Evolutionary conservation across 2,888 invertebrate species (phyloP), one percentile per base, ranked within the genome.

Genomic region (Caenorhabditis macrosperma): DNA sequence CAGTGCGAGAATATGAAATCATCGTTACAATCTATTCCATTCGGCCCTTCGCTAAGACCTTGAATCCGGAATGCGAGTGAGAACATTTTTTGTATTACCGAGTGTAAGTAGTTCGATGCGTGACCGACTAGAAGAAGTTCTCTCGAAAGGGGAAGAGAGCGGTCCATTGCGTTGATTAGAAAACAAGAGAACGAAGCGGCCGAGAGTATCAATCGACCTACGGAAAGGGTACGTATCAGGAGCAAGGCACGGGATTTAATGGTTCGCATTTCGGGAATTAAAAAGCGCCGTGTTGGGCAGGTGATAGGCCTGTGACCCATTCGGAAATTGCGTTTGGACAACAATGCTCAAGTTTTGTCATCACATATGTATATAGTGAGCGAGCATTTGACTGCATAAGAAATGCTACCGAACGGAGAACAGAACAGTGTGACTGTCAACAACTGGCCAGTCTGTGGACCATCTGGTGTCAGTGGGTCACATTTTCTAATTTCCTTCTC

Each of bases 91-190:
- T 64, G 63, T 55, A 64, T 46, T 60, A 30, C 15, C 50, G 35
- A 54, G 44, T 22, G 20, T 55, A 35, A 52, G 57, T 72, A 64
- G 72, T 63, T 63, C 55, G 55, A 20, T 63, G 4, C 33, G 33
- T 33, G 57, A 55, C 22, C 44, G 28, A 22, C 71, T 44, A 71
- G 44, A 55, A 61, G 52, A 61, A 61, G 48, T 17, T 44, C 33
- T 17, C 44, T 46, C 20, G 55, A 24, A 55, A 24, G n/a, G n/a
- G n/a, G n/a, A 54, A 55, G 15, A 46, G 28, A 6, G 22, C 2
- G 10, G 54, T 61, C 72, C 72, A 72, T 72, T 72, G 63, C 33
- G 72, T 63, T 72, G 72, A 72, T 72, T 72, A 59, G 74, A 59
- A 57, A 46, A 17, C 12, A 41, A 35, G 9, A 57, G 30, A 33